Percentiles rank a stretch among this genome's conserved stretches.
phyloP scores from a whole-genome alignment of 2,113 vertebrate species.

The Cyrtonyx montezumae region DNA sequence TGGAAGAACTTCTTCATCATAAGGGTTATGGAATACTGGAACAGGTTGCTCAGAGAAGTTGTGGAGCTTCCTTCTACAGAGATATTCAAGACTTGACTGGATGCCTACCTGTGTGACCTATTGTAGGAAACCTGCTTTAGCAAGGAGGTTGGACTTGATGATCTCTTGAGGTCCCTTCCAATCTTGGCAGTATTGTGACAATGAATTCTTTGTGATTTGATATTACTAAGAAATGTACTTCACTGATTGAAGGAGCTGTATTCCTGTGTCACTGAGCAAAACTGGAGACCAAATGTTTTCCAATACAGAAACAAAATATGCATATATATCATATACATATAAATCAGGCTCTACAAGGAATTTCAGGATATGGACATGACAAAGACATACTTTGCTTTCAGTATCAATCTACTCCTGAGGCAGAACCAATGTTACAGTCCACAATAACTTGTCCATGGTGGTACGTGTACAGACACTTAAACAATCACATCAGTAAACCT shows the following conservation, averaged over 20 bases:
- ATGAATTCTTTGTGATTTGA: background rate
- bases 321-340: no score
- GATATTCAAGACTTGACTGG: no score
- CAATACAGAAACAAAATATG: background rate
- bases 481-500: background rate
- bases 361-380: background rate
- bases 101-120: no score
- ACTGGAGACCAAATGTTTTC: background rate
- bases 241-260: background rate
- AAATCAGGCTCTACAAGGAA: background rate
- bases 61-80: no score
- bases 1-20: no score
- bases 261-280: background rate
- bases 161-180: no score
- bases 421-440: background rate
- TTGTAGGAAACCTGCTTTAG: no score
- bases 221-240: background rate
- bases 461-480: background rate
- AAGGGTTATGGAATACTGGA: no score
- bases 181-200: no score
- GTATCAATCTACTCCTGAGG: background rate
- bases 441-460: background rate
- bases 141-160: no score
- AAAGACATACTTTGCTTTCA: background rate
- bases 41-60: no score